Evolutionary conservation across 2,113 vertebrate species (phyloP), one percentile per base, ranked within the genome.

Genomic region (Phoenicopterus ruber): DNA sequence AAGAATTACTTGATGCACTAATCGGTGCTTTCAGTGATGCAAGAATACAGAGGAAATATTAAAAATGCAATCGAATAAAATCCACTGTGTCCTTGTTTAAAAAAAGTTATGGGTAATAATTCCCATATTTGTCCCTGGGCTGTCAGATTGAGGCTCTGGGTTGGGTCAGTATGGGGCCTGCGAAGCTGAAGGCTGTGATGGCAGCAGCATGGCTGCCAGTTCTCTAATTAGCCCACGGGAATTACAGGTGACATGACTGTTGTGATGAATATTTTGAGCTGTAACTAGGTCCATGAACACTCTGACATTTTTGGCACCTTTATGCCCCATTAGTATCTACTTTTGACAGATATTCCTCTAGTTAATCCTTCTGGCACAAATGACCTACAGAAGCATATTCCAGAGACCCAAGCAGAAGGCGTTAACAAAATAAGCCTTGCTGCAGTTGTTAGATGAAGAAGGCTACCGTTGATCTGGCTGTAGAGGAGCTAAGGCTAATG

Each of bases 11-110:
- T 73, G 66, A 6, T 70, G 18, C 40, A 52, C 42, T 90, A 69
- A 70, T 69, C 38, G 7, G 47, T n/a, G 50, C 32, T 89, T 65
- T 17, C 0, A 0, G 11, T 67, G 42, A 63, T 52, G 14, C 24
- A 36, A 29, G 32, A 77, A 62, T 46, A 62, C 28, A 83, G 34
- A 69, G 28, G 38, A 59, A 69, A 28, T 82, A 38, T 3, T 49
- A 65, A 63, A 78, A 79, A 47, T 54, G 50, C 29, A 67, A 6
- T 26, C 1, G 1, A 72, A 10, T 61, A 67, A 62, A 47, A 47
- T 32, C 25, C 10, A 42, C 19, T 34, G 21, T 26, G 49, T 86
- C 42, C 46, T 31, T 63, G 7, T 57, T 83, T 61, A 22, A 70
- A 46, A 82, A 62, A 44, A 52, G 20, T 32, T 87, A 34, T 3